Base-by-base conservation (phyloP, 2,113 vertebrate genomes). In the Oreotrochilus melanogaster region DNA sequence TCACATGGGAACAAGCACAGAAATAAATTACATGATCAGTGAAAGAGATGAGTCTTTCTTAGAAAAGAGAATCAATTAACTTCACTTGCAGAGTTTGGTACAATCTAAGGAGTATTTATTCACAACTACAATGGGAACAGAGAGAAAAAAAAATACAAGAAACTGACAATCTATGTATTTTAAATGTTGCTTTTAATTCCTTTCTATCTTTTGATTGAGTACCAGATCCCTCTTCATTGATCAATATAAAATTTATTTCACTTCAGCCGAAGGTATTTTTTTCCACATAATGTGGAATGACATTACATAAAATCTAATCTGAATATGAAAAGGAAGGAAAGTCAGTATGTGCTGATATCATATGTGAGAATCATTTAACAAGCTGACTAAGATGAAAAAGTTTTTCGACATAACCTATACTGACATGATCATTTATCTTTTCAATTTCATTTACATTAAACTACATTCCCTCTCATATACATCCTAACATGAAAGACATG, bases 91-190 rank as follows among this genome's bases (percentile, higher is more conserved):
- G 66, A 70, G 1, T 78, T 69, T 70, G 15, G 17, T 45, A 61
- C 74, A 57, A 8, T 83, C 30, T 80, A 35, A 14, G 13, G 6
- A 17, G 14, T 76, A 58, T 18, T 72, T 80, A 33, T 18, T 5
- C 3, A 2, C 6, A 76, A 18, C 3, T 33, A 9, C 0, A 4
- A 11, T 13, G 5, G 19, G 6, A 56, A 5, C 5, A 54, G 9
- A 21, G 18, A 88, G 45, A 13, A 61, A 82, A 48, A 7, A 79
- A 76, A 69, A 76, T 31, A 4, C 9, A 65, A 56, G 14, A 72
- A 56, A 47, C 3, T 56, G 39, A 9, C 11, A 60, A 22, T 0
- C 5, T 39, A 8, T 9, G 2, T 58, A 66, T 80, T 6, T 45
- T 80, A 79, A 57, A 76, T 37, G 7, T 19, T 72, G 47, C 2